A percentile compares a stretch with the other conserved stretches of the same genome.
These are phyloP conservation scores for Cyprinodon brontotheroides DNA, from an alignment of 2,113 vertebrate species.

Conservation along the genomic window DNA sequence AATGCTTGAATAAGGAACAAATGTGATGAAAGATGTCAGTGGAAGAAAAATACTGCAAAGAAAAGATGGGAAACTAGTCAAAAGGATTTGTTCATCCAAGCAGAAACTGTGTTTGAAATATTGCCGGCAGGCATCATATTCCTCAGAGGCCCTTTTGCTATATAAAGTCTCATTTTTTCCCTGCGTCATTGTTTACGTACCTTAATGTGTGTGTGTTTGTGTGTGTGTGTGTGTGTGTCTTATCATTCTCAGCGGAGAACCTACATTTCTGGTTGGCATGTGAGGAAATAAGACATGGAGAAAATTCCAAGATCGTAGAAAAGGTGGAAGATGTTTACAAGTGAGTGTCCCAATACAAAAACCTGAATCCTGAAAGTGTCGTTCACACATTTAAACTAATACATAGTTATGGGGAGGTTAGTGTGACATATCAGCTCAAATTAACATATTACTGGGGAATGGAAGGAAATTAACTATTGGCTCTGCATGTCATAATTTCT, in stretches of 20 bases:
- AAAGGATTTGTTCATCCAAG: constrained; percentile 5
- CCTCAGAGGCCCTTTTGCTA: constrained; percentile 12
- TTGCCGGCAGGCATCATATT: neutral
- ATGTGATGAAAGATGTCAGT: neutral
- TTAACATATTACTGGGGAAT: too few relatives aligned
- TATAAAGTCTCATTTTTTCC: constrained; percentile 19
- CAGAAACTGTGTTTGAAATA: neutral
- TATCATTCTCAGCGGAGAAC: constrained; percentile 85
- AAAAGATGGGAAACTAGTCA: neutral
- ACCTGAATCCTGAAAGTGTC: neutral
- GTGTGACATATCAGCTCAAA: too few relatives aligned
- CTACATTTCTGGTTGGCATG: constrained; percentile 94
- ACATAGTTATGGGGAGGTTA: too few relatives aligned
- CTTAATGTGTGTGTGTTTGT: neutral
- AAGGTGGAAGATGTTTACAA: constrained; percentile 87
- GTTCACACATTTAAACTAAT: neutral
- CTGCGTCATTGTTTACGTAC: neutral
- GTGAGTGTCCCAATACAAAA: constrained; percentile 67
- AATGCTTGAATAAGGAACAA: neutral
- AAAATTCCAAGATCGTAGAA: constrained; percentile 81
- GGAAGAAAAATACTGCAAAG: neutral
- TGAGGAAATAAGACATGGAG: constrained; percentile 88
- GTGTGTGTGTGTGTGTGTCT: neutral
- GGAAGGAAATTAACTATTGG: too few relatives aligned
- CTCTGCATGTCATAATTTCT: too few relatives aligned